These are phyloP conservation scores for Protomyctophum bolini DNA, from an alignment of 2,113 vertebrate genomes.

Conservation along the genomic window DNA sequence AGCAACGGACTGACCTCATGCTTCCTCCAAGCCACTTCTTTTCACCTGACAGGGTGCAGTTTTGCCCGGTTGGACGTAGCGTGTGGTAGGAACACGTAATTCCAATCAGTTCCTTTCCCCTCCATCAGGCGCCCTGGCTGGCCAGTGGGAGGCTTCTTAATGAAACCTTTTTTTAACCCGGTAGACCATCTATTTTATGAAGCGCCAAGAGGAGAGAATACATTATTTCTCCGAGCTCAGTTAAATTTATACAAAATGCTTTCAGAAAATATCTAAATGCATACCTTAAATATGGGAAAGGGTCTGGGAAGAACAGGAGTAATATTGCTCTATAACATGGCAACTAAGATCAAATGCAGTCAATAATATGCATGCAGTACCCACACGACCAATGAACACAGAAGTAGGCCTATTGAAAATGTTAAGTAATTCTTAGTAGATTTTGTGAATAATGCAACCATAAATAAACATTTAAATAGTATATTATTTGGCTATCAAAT, in stretches of 20 bases:
- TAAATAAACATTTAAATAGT: constrained; percentile 67
- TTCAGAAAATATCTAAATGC: constrained; percentile 21
- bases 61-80: too few species aligned
- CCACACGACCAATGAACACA: constrained; percentile 25
- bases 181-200: too few species aligned
- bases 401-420: constrained; percentile 32
- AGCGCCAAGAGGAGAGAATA: not conserved
- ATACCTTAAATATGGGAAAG: constrained; percentile 18
- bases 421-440: constrained; percentile 7
- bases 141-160: too few species aligned
- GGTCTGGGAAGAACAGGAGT: constrained; percentile 18
- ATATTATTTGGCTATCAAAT: constrained; percentile 71
- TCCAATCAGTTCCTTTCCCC: too few species aligned
- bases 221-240: constrained; percentile 20
- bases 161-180: too few species aligned
- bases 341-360: constrained; percentile 35
- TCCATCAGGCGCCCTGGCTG: too few species aligned
- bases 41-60: too few species aligned
- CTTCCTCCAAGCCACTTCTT: too few species aligned
- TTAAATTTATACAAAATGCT: constrained; percentile 19
- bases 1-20: too few species aligned
- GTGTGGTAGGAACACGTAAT: too few species aligned
- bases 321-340: constrained; percentile 12
- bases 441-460: constrained; percentile 44
- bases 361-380: constrained; percentile 57